These are phyloP conservation scores for Acronicta aceris DNA, from an alignment of 2,888 invertebrate species.

Conservation along the genomic window DNA sequence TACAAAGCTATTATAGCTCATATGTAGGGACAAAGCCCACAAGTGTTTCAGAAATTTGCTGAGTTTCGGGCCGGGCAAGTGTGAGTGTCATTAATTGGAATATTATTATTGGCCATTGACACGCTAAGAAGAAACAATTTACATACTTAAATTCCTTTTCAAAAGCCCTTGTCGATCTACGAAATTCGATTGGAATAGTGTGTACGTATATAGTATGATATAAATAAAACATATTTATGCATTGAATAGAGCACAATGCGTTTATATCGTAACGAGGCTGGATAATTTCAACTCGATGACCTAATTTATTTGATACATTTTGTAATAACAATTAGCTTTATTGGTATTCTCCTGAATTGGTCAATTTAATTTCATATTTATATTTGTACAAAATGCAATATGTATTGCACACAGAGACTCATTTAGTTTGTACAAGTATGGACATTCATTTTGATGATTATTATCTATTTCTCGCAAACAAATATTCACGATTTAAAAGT, in stretches of 20 bases:
- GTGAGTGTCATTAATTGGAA: too few species aligned
- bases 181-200: not conserved
- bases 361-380: not conserved
- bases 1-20: too few species aligned
- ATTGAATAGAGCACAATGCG: not conserved
- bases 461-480: too few species aligned
- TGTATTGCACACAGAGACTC: not conserved
- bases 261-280: not conserved
- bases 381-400: not conserved
- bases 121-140: too few species aligned
- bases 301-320: slow-evolving; percentile 5
- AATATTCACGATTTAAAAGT: too few species aligned
- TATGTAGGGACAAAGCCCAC: too few species aligned
- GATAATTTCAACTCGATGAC: slow-evolving; percentile 10
- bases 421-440: not conserved
- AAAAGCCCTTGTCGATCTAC: too few species aligned
- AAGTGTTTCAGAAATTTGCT: too few species aligned
- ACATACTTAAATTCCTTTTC: too few species aligned
- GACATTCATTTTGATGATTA: too few species aligned
- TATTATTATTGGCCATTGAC: too few species aligned
- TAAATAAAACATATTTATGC: not conserved
- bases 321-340: slow-evolving; percentile 20
- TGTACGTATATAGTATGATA: not conserved
- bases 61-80: too few species aligned
- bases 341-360: slow-evolving; percentile 15